Evolutionary conservation across 2,113 vertebrate genomes (phyloP).

Genomic region (Gymnorhina tibicen): DNA sequence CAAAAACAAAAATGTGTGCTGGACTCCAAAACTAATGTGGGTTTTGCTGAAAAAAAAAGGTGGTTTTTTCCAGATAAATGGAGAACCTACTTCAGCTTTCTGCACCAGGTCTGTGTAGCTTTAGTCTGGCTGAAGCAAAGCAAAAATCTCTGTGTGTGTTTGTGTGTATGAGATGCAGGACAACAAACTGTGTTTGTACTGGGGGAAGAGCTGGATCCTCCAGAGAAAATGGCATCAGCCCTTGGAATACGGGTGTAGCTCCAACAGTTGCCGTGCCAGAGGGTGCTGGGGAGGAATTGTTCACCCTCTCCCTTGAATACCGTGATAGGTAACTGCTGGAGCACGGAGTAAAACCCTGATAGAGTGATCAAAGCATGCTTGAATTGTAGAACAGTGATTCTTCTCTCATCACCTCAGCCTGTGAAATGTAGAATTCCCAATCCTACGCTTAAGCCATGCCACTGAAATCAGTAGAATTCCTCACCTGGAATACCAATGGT

Average conservation of each 20-base stretch:
- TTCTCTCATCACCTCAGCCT: neutral
- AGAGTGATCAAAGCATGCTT: neutral
- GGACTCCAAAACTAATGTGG: neutral
- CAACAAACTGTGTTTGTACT: fast-evolving
- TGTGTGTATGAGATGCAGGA: neutral
- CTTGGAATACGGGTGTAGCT: neutral
- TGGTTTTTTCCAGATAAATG: neutral
- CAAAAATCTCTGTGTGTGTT: neutral
- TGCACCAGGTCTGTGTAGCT: neutral
- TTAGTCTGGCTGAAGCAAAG: neutral
- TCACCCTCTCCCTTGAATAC: neutral
- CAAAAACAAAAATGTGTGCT: neutral
- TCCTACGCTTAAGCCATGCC: fast-evolving
- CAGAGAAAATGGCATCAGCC: neutral
- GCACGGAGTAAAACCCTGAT: neutral
- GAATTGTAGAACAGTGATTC: fast-evolving
- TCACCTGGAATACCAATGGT: neutral
- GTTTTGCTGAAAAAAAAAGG: neutral
- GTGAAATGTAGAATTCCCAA: neutral
- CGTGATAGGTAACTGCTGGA: neutral
- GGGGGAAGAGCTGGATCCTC: neutral
- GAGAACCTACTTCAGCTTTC: neutral
- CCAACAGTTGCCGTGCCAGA: neutral
- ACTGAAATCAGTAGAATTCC: neutral
- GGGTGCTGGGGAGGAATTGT: neutral